Conservation (phyloP, 2,888 invertebrate species). For the Charanyca ferruginea region DNA sequence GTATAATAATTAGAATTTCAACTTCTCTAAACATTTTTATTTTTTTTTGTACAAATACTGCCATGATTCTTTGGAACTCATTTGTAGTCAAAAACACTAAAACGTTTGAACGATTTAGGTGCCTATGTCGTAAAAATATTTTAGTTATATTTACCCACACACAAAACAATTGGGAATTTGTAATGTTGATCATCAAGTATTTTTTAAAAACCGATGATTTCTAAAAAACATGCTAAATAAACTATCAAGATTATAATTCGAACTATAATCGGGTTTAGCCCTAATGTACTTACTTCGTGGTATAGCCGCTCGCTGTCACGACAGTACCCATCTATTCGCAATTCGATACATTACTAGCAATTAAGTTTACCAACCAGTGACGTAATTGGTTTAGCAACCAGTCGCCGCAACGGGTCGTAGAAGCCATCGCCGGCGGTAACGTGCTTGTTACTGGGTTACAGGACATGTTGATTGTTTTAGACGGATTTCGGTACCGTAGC, state of each 20-base stretch:
- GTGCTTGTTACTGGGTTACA: conserved; percentile 44
- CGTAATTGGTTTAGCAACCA: conserved; percentile 61
- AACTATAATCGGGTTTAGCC: background rate
- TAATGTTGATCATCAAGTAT: too few relatives aligned
- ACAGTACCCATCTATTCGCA: conserved; percentile 20
- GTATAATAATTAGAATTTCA: too few relatives aligned
- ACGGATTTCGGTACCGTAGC: background rate
- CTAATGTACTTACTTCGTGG: too few relatives aligned
- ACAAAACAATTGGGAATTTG: background rate
- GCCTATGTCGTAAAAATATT: background rate
- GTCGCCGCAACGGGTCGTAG: conserved; percentile 48
- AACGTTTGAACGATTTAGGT: too few relatives aligned
- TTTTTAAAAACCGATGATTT: too few relatives aligned
- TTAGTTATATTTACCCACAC: background rate
- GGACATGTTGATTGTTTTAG: conserved; percentile 48
- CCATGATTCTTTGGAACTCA: too few relatives aligned
- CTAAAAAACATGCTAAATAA: background rate
- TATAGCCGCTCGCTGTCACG: too few relatives aligned
- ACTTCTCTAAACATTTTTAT: too few relatives aligned
- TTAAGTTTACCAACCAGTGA: conserved; percentile 54
- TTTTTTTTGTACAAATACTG: too few relatives aligned
- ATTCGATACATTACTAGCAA: conserved; percentile 58
- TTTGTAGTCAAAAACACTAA: background rate
- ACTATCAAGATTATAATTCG: conserved; percentile 21
- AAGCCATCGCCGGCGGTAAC: conserved; percentile 40